phyloP scores from a whole-genome alignment of 53 echinoderm and acorn worm genomes.

The Temnopleurus reevesii region DNA sequence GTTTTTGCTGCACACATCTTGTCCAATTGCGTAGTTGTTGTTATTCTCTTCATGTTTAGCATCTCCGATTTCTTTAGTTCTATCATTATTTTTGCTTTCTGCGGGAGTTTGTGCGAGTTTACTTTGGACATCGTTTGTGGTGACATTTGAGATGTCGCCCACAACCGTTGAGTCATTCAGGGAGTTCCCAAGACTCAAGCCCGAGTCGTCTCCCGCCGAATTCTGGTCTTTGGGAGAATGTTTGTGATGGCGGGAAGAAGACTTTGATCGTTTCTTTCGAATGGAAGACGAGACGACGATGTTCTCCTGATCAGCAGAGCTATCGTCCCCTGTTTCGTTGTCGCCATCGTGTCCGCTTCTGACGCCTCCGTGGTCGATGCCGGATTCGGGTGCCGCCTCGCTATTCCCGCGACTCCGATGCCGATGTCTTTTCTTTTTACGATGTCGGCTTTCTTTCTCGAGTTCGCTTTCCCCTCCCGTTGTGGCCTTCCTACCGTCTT shows the following conservation, averaged over 20 bases:
- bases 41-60: neutral
- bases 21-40: neutral
- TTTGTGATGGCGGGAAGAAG: constrained; percentile 9
- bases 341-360: constrained; percentile 21
- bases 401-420: neutral
- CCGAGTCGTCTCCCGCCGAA: constrained; percentile 34
- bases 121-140: neutral
- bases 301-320: neutral
- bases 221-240: neutral
- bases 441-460: neutral
- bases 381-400: neutral
- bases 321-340: constrained; percentile 3
- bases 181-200: constrained; percentile 22
- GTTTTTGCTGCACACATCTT: neutral
- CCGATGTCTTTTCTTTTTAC: constrained; percentile 35
- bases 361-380: neutral
- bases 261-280: constrained; percentile 14
- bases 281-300: constrained; percentile 3
- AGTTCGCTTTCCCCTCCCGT: neutral
- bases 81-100: neutral
- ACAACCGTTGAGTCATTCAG: neutral
- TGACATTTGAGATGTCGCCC: neutral
- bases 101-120: neutral
- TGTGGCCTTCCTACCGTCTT: neutral
- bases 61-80: neutral